A percentile compares a stretch with the other conserved stretches of the same genome.
These are phyloP conservation scores for Scaeva pyrastri DNA, from an alignment of 2,888 invertebrate species.

Conservation along the genomic window DNA sequence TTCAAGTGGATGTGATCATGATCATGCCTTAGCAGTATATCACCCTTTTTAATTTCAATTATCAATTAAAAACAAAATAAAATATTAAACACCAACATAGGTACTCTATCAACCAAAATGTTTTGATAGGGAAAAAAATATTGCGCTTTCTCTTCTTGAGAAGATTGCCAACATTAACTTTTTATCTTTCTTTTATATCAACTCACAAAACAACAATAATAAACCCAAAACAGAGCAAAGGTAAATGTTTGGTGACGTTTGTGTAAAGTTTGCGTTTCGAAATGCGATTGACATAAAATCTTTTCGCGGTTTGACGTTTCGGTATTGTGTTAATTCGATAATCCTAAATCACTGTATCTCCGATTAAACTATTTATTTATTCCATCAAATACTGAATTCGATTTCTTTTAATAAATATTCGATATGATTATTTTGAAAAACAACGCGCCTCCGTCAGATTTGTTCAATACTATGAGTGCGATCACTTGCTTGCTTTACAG, in stretches of 20 bases:
- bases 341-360: constrained; percentile 6
- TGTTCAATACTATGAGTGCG: constrained; percentile 32
- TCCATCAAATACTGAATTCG: constrained; percentile 38
- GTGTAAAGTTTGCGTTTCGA: constrained; percentile 53
- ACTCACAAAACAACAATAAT: constrained; percentile 29
- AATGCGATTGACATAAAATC: constrained; percentile 40
- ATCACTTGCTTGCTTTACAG: constrained; percentile 72
- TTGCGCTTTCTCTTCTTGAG: constrained; percentile 62
- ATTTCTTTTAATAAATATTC: constrained; percentile 45
- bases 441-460: constrained; percentile 31
- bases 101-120: constrained; percentile 23
- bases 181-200: constrained; percentile 10
- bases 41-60: constrained; percentile 14
- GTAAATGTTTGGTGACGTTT: constrained; percentile 39
- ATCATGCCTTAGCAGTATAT: neutral
- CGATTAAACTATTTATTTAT: constrained; percentile 12
- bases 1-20: neutral
- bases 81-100: neutral
- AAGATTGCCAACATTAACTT: constrained; percentile 35
- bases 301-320: constrained; percentile 23
- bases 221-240: constrained; percentile 38
- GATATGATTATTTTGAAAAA: no score
- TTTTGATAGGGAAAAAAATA: constrained; percentile 21
- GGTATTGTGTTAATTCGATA: constrained; percentile 38
- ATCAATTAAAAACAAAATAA: constrained; percentile 18